A percentile compares a stretch with the other conserved stretches of the same genome.
phyloP scores from a whole-genome alignment of 2,888 invertebrate species.

The Amblyjoppa proteus region DNA sequence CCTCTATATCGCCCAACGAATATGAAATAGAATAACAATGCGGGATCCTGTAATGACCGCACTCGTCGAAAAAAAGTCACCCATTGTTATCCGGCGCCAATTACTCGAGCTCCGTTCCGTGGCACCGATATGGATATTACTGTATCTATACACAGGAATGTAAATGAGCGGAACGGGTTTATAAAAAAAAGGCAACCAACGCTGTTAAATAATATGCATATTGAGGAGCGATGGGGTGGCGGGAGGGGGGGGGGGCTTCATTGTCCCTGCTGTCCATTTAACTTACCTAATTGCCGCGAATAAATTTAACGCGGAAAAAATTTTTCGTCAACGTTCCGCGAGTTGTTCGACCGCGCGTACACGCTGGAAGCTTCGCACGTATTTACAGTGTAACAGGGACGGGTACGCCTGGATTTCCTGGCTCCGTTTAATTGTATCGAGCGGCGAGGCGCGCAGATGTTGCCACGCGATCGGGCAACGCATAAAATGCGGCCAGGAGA shows the following conservation, averaged over 20 bases:
- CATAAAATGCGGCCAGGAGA: conserved; percentile 32
- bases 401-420: conserved; percentile 35
- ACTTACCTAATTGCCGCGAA: conserved; percentile 63
- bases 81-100: conserved; percentile 16
- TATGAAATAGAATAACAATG: conserved; percentile 9
- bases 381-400: not conserved
- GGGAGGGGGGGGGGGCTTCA: not conserved
- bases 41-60: not conserved
- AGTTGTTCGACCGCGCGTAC: not conserved
- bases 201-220: conserved; percentile 13
- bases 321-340: conserved; percentile 20
- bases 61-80: not conserved
- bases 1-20: not conserved
- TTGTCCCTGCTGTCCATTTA: conserved; percentile 45
- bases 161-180: conserved; percentile 4
- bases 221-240: not conserved
- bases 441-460: conserved; percentile 58
- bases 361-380: not conserved
- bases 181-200: conserved; percentile 5
- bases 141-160: not conserved
- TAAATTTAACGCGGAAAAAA: conserved; percentile 59
- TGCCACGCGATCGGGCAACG: conserved; percentile 58
- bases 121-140: not conserved
- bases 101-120: not conserved
- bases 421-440: conserved; percentile 65